These are phyloP conservation scores for Eidolon helvum DNA, from an alignment of 2,113 vertebrate genomes.

Conservation along the genomic window DNA sequence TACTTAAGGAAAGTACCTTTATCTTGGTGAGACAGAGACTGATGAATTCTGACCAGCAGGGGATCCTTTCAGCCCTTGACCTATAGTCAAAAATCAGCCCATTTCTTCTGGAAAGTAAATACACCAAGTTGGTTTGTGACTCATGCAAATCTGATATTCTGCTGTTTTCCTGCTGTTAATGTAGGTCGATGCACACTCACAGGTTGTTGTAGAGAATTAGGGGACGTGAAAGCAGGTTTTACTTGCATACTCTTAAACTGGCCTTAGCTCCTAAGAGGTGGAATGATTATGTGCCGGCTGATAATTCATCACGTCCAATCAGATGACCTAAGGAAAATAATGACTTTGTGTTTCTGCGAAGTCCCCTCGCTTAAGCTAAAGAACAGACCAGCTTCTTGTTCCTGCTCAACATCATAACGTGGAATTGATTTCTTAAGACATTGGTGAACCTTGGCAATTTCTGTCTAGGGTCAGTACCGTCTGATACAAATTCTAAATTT, in stretches of 20 bases:
- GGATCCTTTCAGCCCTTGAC: rapidly evolving
- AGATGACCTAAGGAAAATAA: background rate
- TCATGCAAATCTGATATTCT: background rate
- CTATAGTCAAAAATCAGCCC: background rate
- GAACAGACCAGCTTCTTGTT: background rate
- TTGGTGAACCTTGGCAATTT: background rate
- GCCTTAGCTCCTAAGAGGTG: background rate
- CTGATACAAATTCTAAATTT: background rate
- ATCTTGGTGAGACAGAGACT: background rate
- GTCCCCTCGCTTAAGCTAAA: background rate
- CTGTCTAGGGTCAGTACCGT: background rate
- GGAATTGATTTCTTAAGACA: background rate
- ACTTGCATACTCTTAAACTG: background rate
- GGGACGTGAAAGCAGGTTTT: background rate
- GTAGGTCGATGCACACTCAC: no score
- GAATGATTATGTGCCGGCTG: background rate
- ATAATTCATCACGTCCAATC: background rate
- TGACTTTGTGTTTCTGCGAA: background rate
- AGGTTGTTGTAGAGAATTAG: background rate
- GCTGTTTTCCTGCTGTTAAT: background rate
- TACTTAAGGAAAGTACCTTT: background rate
- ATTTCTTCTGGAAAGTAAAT: background rate
- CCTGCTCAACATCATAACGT: background rate
- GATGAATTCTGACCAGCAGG: background rate
- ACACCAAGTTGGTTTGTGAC: background rate